Base-by-base conservation (phyloP, 1,140 invertebrate genomes). In the Brachionus rubens region DNA sequence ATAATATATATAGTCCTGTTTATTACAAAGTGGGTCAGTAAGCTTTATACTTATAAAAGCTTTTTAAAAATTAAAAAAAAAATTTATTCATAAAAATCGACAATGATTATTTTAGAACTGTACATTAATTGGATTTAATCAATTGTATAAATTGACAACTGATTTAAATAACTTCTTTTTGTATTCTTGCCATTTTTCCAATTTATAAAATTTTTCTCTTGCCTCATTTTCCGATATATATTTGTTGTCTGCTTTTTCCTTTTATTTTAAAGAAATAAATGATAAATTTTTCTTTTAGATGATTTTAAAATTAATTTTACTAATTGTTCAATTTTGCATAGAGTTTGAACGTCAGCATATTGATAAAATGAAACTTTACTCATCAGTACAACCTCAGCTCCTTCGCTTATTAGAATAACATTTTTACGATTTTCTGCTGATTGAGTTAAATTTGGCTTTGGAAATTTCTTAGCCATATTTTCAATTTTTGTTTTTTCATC, bases 161-260 rank as follows among this genome's bases (percentile, higher is more conserved):
- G 43, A 50, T 36, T 26, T 72, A n/a, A 50, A 72, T 5, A 50
- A 24, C 12, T 48, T 50, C 40, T 72, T 48, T 72, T 72, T 72
- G 28, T 50, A 72, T 19, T 48, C 46, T 12, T 48, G 48, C 68
- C 68, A 72, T 33, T 54, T 72, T 24, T 72, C 68, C 14, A 40
- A 26, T 36, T 72, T 50, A 19, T 72, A 12, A 26, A 72, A 54
- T 24, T 72, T 30, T 41, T 72, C 30, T 9, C 68, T 48, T 24
- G 46, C 68, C 14, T 72, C 50, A 16, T 72, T 30, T 54, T 72
- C 68, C 2, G 46, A 48, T 14, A 52, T 36, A 41, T 72, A 72
- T 48, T 50, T 48, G 3, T 50, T 33, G n/a, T 72, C 68, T 5
- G 30, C 7, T 40, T 48, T 19, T 10, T 48, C 68, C 46, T 56